Percentiles rank a stretch among this genome's conserved stretches.
Conservation (phyloP, 2,888 invertebrate genomes). For the Drosophila helvetica region DNA sequence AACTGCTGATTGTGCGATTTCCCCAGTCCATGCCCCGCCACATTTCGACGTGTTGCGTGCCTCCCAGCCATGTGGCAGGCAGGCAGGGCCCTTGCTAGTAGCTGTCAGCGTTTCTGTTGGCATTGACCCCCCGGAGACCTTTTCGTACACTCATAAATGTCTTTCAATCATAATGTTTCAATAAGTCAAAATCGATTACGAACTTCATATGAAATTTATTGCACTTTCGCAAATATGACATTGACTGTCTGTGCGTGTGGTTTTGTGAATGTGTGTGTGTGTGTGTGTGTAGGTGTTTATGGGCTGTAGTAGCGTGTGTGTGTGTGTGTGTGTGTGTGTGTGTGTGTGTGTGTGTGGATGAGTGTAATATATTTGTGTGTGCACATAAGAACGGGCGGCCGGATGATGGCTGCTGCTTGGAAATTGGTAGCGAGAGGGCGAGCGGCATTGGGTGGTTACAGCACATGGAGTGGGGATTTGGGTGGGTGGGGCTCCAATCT, state of each 20-base stretch:
- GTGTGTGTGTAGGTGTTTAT: not conserved
- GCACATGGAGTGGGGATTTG: not conserved
- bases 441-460: not conserved
- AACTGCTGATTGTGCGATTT: constrained; percentile 79
- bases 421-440: too few relatives aligned
- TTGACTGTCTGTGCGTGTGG: constrained; percentile 56
- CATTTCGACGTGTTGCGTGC: constrained; percentile 51
- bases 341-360: constrained; percentile 17
- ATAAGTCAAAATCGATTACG: constrained; percentile 83
- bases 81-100: constrained; percentile 5
- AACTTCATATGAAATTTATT: constrained; percentile 83
- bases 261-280: constrained; percentile 13
- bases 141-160: constrained; percentile 81
- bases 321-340: not conserved
- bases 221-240: constrained; percentile 81
- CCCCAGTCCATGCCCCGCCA: constrained; percentile 2
- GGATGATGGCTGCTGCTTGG: constrained; percentile 11
- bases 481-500: constrained; percentile 25
- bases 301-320: not conserved
- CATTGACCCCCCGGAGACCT: constrained; percentile 79
- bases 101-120: constrained; percentile 75
- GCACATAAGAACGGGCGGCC: constrained; percentile 12
- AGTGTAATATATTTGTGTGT: constrained; percentile 12
- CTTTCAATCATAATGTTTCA: constrained; percentile 83
- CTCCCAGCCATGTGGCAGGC: constrained; percentile 4